A percentile compares a stretch with the other conserved stretches of the same genome.
phyloP scores from a whole-genome alignment of 1,140 invertebrate species.

The Drosophila pruinosa region DNA sequence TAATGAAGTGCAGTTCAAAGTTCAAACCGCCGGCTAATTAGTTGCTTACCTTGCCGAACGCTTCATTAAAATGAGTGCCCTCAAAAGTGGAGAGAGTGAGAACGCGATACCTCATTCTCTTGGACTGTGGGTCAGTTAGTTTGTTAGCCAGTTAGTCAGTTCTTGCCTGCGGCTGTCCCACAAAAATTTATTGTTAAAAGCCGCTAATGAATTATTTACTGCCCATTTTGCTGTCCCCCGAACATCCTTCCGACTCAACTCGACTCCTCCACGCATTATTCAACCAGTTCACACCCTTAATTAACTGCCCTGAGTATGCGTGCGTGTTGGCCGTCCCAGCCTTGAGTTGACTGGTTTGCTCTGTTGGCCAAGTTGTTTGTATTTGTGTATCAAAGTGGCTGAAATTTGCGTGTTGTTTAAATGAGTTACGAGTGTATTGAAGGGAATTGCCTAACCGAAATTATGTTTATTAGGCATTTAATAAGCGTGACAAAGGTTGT shows the following conservation, averaged over 20 bases:
- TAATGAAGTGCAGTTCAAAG: conserved; percentile 74
- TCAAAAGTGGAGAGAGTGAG: conserved; percentile 13
- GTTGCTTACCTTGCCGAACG: conserved; percentile 24
- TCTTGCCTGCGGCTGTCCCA: conserved; percentile 30
- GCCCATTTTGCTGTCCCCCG: conserved; percentile 53
- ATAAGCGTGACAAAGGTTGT: conserved; percentile 42
- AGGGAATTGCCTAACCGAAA: conserved; percentile 50
- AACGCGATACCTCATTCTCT: not conserved
- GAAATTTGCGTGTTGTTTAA: conserved; percentile 53
- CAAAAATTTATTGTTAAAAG: conserved; percentile 81
- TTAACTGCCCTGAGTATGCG: conserved; percentile 58
- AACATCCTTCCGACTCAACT: not conserved
- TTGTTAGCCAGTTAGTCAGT: conserved; percentile 11
- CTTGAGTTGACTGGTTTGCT: not conserved
- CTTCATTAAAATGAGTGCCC: conserved; percentile 68
- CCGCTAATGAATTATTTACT: conserved; percentile 81
- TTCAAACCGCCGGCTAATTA: conserved; percentile 71
- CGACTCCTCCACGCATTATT: conserved; percentile 69
- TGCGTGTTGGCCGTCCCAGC: conserved; percentile 56
- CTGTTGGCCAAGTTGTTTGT: conserved; percentile 45
- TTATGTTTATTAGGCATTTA: conserved; percentile 74
- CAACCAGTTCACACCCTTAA: conserved; percentile 82
- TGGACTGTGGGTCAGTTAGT: not conserved
- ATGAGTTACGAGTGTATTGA: conserved; percentile 7
- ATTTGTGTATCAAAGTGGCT: conserved; percentile 27